Base-by-base conservation (phyloP, 2,888 invertebrate species). In the Cryptus viduatorius region DNA sequence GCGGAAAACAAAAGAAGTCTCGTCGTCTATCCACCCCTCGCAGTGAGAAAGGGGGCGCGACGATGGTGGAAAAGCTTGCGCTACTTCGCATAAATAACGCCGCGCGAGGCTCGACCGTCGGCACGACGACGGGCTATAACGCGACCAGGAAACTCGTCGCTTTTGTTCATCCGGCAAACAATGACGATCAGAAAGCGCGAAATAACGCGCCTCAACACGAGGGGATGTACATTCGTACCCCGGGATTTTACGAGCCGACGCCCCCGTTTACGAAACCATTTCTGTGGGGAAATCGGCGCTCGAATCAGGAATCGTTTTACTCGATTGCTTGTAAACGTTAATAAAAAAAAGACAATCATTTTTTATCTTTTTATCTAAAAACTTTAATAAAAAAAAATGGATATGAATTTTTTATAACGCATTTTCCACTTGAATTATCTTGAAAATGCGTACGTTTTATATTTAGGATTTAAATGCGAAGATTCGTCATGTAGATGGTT, bases 111-210 rank as follows among this genome's bases (percentile, higher is more conserved):
- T 67, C 56, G 46, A 12, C 44, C 31, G 44, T 73, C 59, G 24
- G 4, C 46, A 46, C 48, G 64, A 59, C 31, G 44, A 59, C n/a
- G 14, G 19, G 59, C 64, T 42, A 12, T 12, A 19, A 19, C 71
- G 14, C 71, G 16, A 61, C 46, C 16, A n/a, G 16, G 37, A 46
- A 48, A 16, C 64, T 48, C 68, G 12, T 5, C 12, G 71, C 83
- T 80, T 79, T 83, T 83, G 83, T 83, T 76, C 65, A 46, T 31
- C 14, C 19, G 48, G 44, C 71, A 67, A 83, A 76, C 79, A 83
- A 80, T 80, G 79, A 83, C 71, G 59, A 83, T 68, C 76, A 59
- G 76, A 67, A 50, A 61, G 75, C 31, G 68, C 37, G 37, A 53
- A 53, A 53, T 50, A 44, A 81, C 50, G 71, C 78, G 46, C 48